Evolutionary conservation across 2,888 invertebrate species (phyloP).

Genomic region (Cordilura impudica): DNA sequence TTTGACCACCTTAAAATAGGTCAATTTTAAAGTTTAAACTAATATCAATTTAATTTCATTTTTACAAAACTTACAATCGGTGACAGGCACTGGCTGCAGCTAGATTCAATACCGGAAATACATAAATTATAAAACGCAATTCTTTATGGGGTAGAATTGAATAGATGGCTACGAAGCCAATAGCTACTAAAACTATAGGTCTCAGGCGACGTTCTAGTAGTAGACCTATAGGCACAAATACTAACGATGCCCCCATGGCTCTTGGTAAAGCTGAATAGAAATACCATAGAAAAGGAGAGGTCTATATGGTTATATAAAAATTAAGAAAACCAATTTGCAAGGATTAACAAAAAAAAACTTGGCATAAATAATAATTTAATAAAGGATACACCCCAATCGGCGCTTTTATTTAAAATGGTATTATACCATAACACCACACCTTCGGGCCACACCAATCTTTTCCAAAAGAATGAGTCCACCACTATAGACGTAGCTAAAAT

Average conservation of each 20-base stretch:
- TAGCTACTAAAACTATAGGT: conserved; percentile 83
- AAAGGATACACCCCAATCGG: conserved; percentile 98
- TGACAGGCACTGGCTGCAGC: conserved; percentile 92
- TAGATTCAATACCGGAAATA: conserved; percentile 95
- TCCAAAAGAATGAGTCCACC: conserved; percentile 97
- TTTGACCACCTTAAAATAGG: conserved; percentile 93
- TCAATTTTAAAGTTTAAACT: conserved; percentile 12
- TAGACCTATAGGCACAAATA: conserved; percentile 88
- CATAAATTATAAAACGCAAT: conserved; percentile 96
- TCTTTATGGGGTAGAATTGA: conserved; percentile 99
- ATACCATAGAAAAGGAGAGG: conserved; percentile 97
- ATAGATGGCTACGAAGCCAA: conserved; percentile 91
- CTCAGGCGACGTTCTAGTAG: conserved; percentile 85
- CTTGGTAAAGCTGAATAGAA: conserved; percentile 98
- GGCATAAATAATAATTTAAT: neutral
- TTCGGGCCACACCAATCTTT: conserved; percentile 95
- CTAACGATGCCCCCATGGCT: conserved; percentile 88
- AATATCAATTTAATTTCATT: neutral
- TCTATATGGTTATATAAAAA: conserved; percentile 79
- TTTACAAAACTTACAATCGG: conserved; percentile 86
- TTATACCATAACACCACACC: conserved; percentile 98
- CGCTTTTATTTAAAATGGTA: conserved; percentile 94
- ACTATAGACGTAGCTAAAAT: conserved; percentile 85
- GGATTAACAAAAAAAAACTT: neutral
- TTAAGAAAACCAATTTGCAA: conserved; percentile 54